Base-by-base conservation (phyloP, 2,888 invertebrate genomes). In the Andrena bicolor region DNA sequence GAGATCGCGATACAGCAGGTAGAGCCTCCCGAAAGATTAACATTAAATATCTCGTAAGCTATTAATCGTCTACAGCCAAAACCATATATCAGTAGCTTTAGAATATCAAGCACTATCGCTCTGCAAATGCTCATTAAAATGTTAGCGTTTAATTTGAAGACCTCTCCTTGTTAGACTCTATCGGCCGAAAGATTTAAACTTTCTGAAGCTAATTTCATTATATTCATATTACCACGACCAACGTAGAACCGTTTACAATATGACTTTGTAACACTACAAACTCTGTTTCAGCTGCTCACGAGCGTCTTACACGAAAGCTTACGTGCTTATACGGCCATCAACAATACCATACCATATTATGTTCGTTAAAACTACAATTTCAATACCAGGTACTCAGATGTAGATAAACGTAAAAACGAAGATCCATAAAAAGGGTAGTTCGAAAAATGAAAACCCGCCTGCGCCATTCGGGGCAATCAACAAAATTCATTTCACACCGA, bases 351-450 rank as follows among this genome's bases (percentile, higher is more conserved):
- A 74, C 68, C 72, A 68, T 30, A 41, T 23, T 70, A 58, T 48
- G 30, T 60, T 64, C 64, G 65, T 70, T 82, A 32, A 78, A 84
- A 74, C 84, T 84, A 84, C 73, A 60, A 69, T 76, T 83, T 84
- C 41, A 83, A 76, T 76, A 82, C 69, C 76, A 84, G 80, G 74
- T 84, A 84, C 83, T 66, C 63, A 35, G 58, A 82, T 70, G 28
- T 16, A 53, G 53, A 70, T 49, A 65, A 79, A 72, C 41, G 49
- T 66, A 73, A 82, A 60, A 74, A 79, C 56, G 77, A 60, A 58
- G 51, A 83, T 65, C 60, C 56, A 69, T 58, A 82, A 26, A 68
- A 60, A 49, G 13, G 28, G 26, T 74, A 65, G 70, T 65, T 26
- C 48, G 56, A 74, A 79, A 32, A 60, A 56, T 70, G 49, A 23